Base-by-base conservation (phyloP, 2,888 invertebrate genomes). In the Agrilus mali region DNA sequence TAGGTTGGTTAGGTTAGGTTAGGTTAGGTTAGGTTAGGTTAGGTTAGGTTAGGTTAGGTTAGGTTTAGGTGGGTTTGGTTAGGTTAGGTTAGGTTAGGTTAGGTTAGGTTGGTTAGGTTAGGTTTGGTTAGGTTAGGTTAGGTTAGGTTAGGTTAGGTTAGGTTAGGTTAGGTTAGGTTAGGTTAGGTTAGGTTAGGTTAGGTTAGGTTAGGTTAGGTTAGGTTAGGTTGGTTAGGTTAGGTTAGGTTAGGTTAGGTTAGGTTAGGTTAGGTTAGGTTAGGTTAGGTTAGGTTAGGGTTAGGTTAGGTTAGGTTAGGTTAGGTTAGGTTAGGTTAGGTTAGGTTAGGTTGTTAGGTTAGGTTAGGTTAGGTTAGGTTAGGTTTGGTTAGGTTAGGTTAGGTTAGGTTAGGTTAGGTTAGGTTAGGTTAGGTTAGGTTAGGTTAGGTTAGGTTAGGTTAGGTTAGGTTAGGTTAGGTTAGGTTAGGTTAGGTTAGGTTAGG, bases 121-220 rank as follows among this genome's bases (percentile, higher is more conserved):
- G 17, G 17, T 17, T 17, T 4, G 45, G 47, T 45, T 45, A 42
- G 47, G 47, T 45, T 43, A 47, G 47, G 47, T 42, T 45, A 47
- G 47, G 47, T 45, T 47, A 46, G 48, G 48, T 46, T 43, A 43
- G 46, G 48, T 41, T 46, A 46, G 43, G 46, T 43, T 46, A 42
- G 41, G 46, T 43, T 43, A 45, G 43, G 46, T 34, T 41, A 40
- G 42, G 44, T 40, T 45, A 42, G 42, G 45, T 46, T 39, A 42
- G 42, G 45, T 42, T 40, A 45, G 42, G 45, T 42, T 47, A 42
- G 45, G 47, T 41, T 45, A 44, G 44, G 47, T 36, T 39, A 44
- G 44, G 47, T 40, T 44, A 41, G 44, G 46, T 40, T 44, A 37
- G 44, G 44, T 41, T 41, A 47, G 44, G 44, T 45, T 42, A 17